Base-by-base conservation (phyloP, 1,140 invertebrate genomes). In the Lysiphlebus fabarum region DNA sequence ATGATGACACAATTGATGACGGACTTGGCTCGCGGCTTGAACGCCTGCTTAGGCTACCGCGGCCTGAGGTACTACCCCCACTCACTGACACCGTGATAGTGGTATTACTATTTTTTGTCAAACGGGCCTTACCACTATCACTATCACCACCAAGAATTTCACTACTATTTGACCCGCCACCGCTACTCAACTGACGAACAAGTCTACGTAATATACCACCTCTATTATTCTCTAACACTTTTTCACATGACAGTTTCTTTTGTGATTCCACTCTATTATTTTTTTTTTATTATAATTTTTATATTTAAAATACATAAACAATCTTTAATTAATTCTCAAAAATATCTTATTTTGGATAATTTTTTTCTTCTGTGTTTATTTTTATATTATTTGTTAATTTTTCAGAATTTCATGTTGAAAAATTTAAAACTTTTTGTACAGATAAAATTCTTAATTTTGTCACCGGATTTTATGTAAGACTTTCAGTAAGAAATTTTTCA, bases 1-100 rank as follows among this genome's bases (percentile, higher is more conserved):
- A 56, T 37, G 62, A 50, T 54, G 61, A 56, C 45, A 56, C 59
- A 26, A 63, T 64, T 58, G 69, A 72, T 40, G 73, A 72, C 17
- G 75, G 75, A 59, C 75, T 77, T 50, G 75, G 62, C 10, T 76
- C 78, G 43, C 74, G 66, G 59, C 75, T 76, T 34, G 69, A 65
- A 47, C 73, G 71, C 42, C 70, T 71, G 58, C 71, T 75, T 49
- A 67, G 63, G 60, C 63, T 68, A 58, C 69, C 71, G 56, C 75
- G 71, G 62, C 71, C 69, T 56, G 72, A 58, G 48, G 54, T 51
- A 42, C 63, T 11, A 71, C 69, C 42, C 51, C 73, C 73, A 62
- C 70, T 72, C 60, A 67, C 65, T 63, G 77, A 73, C 70, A 74
- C 74, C 71, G 74, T 74, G 70, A 51, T n/a, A 51, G 49, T 36